A percentile compares a stretch with the other conserved stretches of the same genome.
These are phyloP conservation scores for Conger conger DNA, from an alignment of 2,113 vertebrate species.

Conservation along the genomic window DNA sequence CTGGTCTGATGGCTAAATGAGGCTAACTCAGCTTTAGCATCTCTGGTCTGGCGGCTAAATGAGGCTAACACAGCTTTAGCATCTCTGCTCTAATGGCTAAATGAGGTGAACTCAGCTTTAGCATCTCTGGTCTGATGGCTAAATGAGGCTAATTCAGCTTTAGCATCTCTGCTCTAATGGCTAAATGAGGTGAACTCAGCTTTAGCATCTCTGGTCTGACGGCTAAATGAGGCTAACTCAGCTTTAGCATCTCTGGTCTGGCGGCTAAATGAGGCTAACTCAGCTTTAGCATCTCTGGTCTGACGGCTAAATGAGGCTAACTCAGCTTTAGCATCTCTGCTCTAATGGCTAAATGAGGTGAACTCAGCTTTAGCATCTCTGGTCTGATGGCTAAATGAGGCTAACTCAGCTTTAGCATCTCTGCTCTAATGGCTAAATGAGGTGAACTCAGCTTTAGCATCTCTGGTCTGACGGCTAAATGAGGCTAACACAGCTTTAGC, in stretches of 20 bases:
- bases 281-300: slow-evolving; percentile 78
- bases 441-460: slow-evolving; percentile 80
- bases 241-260: slow-evolving; percentile 74
- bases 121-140: slow-evolving; percentile 29
- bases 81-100: neutral
- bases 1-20: neutral
- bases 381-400: neutral
- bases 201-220: slow-evolving; percentile 66
- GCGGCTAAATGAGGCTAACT: neutral
- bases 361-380: slow-evolving; percentile 78
- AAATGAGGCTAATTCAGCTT: too few species aligned
- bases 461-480: neutral
- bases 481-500: too few species aligned
- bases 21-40: slow-evolving; percentile 80
- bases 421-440: neutral
- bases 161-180: neutral
- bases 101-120: slow-evolving; percentile 77
- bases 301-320: neutral
- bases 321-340: slow-evolving; percentile 78
- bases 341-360: neutral
- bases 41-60: neutral
- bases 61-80: too few species aligned
- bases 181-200: slow-evolving; percentile 61
- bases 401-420: slow-evolving; percentile 79
- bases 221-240: slow-evolving; percentile 42